Percentiles rank a stretch among this genome's conserved stretches.
Conservation (phyloP, 2,888 invertebrate genomes). For the Quadroppia sp. region DNA sequence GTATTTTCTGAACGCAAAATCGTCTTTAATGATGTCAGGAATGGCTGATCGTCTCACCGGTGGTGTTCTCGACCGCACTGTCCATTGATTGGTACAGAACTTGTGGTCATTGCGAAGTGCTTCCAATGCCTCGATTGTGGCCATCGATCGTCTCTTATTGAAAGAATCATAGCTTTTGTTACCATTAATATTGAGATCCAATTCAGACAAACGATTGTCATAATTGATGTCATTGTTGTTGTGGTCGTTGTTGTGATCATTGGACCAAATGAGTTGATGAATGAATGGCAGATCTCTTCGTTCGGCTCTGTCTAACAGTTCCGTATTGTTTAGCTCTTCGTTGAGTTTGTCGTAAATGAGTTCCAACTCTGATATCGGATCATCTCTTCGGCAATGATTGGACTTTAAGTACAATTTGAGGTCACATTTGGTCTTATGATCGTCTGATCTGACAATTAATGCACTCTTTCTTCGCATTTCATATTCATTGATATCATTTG, state of each 20-base stretch:
- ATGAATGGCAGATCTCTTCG: constrained; percentile 63
- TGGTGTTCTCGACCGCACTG: constrained; percentile 49
- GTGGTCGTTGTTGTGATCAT: neutral
- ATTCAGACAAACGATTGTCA: neutral
- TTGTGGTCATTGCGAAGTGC: neutral
- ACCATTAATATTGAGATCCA: neutral
- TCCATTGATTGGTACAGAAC: neutral
- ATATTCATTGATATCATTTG: neutral
- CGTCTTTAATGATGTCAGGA: constrained; percentile 67
- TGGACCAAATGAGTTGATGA: constrained; percentile 49
- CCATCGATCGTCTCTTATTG: constrained; percentile 34
- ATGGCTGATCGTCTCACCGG: constrained; percentile 55
- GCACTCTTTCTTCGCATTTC: constrained; percentile 3
- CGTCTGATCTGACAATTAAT: constrained; percentile 19
- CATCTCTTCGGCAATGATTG: constrained; percentile 50
- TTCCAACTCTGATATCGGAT: constrained; percentile 81
- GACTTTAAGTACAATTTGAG: constrained; percentile 4
- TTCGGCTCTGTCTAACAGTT: constrained; percentile 73
- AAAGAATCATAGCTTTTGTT: constrained; percentile 3
- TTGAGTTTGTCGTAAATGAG: constrained; percentile 77
- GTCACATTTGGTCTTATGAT: constrained; percentile 14
- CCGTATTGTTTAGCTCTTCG: constrained; percentile 64
- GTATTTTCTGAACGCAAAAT: constrained; percentile 62
- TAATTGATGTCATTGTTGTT: neutral
- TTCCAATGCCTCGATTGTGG: constrained; percentile 15